phyloP scores from a whole-genome alignment of 2,113 vertebrate genomes.

The Bos javanicus region DNA sequence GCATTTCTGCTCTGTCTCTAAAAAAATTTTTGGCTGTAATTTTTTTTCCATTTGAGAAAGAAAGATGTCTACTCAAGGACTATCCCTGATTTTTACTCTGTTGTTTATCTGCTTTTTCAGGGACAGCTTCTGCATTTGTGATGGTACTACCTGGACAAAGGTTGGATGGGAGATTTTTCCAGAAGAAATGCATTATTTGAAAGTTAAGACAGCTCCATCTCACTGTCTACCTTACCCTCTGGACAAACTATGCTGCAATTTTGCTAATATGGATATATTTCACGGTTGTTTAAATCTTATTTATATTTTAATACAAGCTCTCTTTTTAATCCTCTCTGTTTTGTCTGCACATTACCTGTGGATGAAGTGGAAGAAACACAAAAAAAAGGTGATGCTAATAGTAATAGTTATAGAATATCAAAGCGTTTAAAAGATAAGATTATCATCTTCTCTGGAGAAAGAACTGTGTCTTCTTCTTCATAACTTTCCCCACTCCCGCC shows the following conservation, averaged over 20 bases:
- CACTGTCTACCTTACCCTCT: constrained; percentile 56
- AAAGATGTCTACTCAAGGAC: constrained; percentile 48
- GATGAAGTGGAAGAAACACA: constrained; percentile 65
- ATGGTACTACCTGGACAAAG: constrained; percentile 69
- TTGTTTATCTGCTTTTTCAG: constrained; percentile 53
- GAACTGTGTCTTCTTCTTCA: not conserved
- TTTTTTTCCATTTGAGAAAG: constrained; percentile 26
- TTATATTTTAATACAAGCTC: constrained; percentile 27
- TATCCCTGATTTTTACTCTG: constrained; percentile 22
- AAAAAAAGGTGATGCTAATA: constrained; percentile 58
- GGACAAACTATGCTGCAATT: constrained; percentile 50
- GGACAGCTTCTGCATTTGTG: constrained; percentile 48
- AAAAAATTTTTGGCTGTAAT: constrained; percentile 1
- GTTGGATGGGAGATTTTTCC: constrained; percentile 74
- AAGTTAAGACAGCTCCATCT: constrained; percentile 3
- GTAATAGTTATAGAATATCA: not conserved
- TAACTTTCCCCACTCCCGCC: not conserved
- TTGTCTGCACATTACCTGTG: constrained; percentile 69
- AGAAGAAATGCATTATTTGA: constrained; percentile 60
- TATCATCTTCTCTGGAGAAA: not conserved
- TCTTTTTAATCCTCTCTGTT: constrained; percentile 49
- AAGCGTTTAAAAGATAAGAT: not conserved
- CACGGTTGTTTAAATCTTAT: not conserved
- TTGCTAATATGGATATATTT: constrained; percentile 34
- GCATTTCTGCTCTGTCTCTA: not conserved